Evolutionary conservation across 2,888 invertebrate species (phyloP), one percentile per base, ranked within the genome.

Genomic region (Caenorhabditis uteleia): DNA sequence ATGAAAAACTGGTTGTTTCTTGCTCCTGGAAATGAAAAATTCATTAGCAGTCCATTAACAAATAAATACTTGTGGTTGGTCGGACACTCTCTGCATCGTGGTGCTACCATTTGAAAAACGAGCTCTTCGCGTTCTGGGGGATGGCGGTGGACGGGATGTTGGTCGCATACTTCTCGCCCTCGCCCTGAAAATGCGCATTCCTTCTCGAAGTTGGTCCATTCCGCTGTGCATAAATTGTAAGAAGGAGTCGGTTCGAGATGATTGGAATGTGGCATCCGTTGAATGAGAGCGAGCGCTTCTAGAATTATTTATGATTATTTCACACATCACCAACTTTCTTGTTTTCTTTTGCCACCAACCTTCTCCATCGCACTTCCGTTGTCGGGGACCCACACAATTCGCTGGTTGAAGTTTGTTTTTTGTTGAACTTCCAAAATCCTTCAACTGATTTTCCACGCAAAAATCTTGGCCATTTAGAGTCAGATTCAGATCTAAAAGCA

Each of bases 361-460:
- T 51, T 26, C 72, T 36, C 69, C 69, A 69, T 43, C 66, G 58
- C 16, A 72, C 69, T 40, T 64, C 68, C 5, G 54, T 48, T n/a
- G 62, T 65, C 10, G 64, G 67, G 14, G 56, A 60, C 0, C 49
- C 47, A 36, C 55, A 54, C 1, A 68, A 43, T 18, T 61, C 68
- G 0, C 50, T 58, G 12, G 46, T 62, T 12, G 59, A 54, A 23
- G 53, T 49, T 39, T 62, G 62, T 40, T 66, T 56, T 49, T 57
- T 55, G 38, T 61, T 65, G 47, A 71, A 71, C 40, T 68, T 68
- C 71, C 71, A 68, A 54, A 75, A 70, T 25, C 67, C 69, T 43
- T 75, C 75, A 12, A 75, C 75, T 7, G 73, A 73, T 38, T 68
- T 69, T 16, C 75, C 75, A n/a, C 75, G 60, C 27, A 69, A 56